Evolutionary conservation across 2,113 vertebrate genomes (phyloP).

Genomic region (Elephantulus edwardii): DNA sequence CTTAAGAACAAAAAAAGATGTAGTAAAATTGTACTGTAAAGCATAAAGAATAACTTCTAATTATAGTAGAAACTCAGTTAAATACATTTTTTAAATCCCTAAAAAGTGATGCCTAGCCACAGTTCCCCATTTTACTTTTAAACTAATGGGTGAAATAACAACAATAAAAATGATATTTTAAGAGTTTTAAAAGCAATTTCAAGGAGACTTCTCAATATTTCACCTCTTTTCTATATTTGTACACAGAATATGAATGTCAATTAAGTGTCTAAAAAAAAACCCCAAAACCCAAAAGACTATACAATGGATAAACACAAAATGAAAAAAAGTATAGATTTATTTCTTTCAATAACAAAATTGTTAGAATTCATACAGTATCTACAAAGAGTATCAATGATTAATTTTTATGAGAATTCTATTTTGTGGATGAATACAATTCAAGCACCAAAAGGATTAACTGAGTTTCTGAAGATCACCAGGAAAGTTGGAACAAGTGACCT

Average conservation of each 20-base stretch:
- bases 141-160: not conserved
- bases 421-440: not conserved
- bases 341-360: conserved; percentile 32
- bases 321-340: not conserved
- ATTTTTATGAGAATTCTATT: not conserved
- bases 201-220: not conserved
- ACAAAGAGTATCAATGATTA: not conserved
- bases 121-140: not conserved
- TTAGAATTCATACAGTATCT: conserved; percentile 21
- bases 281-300: conserved; percentile 5
- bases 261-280: not conserved
- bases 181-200: not conserved
- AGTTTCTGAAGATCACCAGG: conserved; percentile 38
- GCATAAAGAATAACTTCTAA: not conserved
- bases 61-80: not conserved
- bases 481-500: conserved; percentile 15
- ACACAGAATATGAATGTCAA: not conserved
- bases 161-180: not conserved
- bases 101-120: not conserved
- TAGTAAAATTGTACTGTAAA: not conserved
- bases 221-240: not conserved
- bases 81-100: conserved; percentile 6
- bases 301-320: not conserved
- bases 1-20: not conserved
- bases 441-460: not conserved